Base-by-base conservation (phyloP, 2,113 vertebrate species). In the Lanius ludovicianus region DNA sequence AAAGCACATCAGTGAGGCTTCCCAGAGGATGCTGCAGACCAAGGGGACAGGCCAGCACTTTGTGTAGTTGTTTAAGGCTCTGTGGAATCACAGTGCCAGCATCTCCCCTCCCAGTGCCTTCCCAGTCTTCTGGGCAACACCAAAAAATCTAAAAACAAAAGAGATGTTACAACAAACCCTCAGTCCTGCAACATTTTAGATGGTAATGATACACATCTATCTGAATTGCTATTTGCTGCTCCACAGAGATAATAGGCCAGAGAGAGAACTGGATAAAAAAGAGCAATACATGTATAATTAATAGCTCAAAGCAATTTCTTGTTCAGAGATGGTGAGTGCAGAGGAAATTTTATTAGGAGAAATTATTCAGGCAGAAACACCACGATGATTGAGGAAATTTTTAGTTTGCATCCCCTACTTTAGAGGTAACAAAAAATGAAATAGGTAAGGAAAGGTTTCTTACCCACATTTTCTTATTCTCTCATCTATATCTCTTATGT, bases 231-330 rank as follows among this genome's bases (percentile, higher is more conserved):
- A 2, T 84, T 76, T 91, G 60, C 82, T 84, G 79, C 67, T 62
- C 65, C 52, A 50, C 15, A 21, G 87, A 81, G 70, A 83, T 21
- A 50, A 89, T 3, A 47, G 84, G 90, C 96, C 82, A 93, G 85
- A 91, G 82, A 39, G 16, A 62, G 22, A 22, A 82, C 25, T 46
- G 41, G 80, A 84, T 50, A 22, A 53, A 33, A 13, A 7, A 42
- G 22, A 17, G 71, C 63, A 84, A 70, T 63, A 68, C 49, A 31
- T 56, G 7, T 37, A 37, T 52, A 85, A 90, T 88, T 83, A 96
- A 77, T 85, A 60, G 92, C 84, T 57, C 78, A 84, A 92, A 94
- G 79, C 71, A 44, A 49, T 53, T 76, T 74, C 93, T 93, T 94
- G 7, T 93, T 89, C 81, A 55, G 62, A 70, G 53, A 90, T 63